These are phyloP conservation scores for Halcyon malimbica DNA, from an alignment of 2,113 vertebrate species.

Conservation along the genomic window DNA sequence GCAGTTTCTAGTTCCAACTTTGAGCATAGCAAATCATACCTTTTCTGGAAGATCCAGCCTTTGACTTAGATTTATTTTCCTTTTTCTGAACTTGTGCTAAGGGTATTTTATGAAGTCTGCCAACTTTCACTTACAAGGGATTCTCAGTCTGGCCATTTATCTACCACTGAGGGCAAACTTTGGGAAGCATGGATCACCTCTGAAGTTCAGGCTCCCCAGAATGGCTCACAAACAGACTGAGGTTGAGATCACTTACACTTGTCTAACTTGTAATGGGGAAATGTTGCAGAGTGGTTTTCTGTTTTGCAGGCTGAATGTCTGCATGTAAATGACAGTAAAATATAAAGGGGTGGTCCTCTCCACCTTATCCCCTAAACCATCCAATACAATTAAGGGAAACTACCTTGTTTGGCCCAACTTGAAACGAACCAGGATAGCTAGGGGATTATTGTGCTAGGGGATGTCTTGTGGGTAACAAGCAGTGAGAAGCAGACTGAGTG, in stretches of 20 bases:
- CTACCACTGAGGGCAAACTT: not conserved
- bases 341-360: not conserved
- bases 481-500: not conserved
- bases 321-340: not conserved
- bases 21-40: not conserved
- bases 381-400: not conserved
- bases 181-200: not conserved
- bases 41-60: not conserved
- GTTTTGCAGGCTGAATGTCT: not conserved
- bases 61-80: not conserved
- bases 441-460: not conserved
- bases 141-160: not conserved
- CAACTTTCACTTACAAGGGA: not conserved
- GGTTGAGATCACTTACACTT: not conserved
- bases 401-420: not conserved
- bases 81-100: not conserved
- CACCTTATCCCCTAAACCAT: not conserved
- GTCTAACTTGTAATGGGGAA: not conserved
- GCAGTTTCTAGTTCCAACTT: not conserved
- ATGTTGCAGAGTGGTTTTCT: not conserved
- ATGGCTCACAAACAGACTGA: not conserved
- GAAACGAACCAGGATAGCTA: not conserved
- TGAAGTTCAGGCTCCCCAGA: not conserved
- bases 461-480: not conserved
- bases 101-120: not conserved